Evolutionary conservation across 2,888 invertebrate genomes (phyloP).

Genomic region (Diarsia dahlii): DNA sequence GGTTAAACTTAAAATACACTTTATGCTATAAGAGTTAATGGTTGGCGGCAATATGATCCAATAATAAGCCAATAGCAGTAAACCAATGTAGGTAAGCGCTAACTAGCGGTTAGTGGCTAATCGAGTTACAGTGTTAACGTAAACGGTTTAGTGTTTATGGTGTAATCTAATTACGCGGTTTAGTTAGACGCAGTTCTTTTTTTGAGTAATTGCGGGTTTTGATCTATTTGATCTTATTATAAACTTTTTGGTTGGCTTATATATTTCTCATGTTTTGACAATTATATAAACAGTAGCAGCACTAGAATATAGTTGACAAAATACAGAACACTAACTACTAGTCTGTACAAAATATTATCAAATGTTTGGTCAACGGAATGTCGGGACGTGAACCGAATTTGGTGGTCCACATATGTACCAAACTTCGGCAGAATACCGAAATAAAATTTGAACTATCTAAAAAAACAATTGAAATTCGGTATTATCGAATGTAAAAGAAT

Average conservation of each 20-base stretch:
- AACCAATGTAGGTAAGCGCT: conserved; percentile 57
- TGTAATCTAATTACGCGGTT: conserved; percentile 59
- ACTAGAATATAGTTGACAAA: too few species aligned
- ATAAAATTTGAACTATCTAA: too few species aligned
- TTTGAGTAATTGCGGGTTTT: neutral
- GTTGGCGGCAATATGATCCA: conserved; percentile 64
- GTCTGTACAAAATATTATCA: too few species aligned
- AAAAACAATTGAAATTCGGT: too few species aligned
- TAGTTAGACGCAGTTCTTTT: conserved; percentile 13
- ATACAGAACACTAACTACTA: too few species aligned
- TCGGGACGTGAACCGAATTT: too few species aligned
- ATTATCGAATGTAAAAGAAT: too few species aligned
- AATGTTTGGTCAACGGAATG: too few species aligned
- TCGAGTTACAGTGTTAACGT: conserved; percentile 62
- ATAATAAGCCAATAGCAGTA: conserved; percentile 71
- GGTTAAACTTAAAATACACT: conserved; percentile 23
- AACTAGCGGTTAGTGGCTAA: conserved; percentile 57
- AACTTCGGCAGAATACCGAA: too few species aligned
- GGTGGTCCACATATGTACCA: too few species aligned
- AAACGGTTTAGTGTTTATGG: conserved; percentile 56
- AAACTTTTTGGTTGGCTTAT: neutral
- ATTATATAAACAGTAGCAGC: too few species aligned
- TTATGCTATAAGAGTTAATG: conserved; percentile 28
- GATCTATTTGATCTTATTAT: conserved; percentile 3
- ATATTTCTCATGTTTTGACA: neutral